A percentile compares a stretch with the other conserved stretches of the same genome.
Evolutionary conservation across 2,888 invertebrate species (phyloP).

Genomic region (Petrolisthes cinctipes): DNA sequence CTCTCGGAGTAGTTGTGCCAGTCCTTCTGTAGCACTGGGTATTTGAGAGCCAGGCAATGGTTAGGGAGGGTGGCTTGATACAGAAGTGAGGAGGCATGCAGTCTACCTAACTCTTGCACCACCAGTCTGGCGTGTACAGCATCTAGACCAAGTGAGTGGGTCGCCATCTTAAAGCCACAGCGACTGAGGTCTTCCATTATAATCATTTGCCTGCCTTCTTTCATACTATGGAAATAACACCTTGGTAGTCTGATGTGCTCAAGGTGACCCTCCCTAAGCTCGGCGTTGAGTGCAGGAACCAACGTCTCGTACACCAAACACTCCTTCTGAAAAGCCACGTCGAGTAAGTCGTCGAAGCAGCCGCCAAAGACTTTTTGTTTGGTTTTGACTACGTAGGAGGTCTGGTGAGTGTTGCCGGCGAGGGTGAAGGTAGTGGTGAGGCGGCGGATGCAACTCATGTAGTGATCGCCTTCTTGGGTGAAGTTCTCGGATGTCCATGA

Average conservation of each 20-base stretch:
- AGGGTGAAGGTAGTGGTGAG: slow-evolving; percentile 16
- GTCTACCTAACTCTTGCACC: slow-evolving; percentile 53
- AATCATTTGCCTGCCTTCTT: slow-evolving; percentile 28
- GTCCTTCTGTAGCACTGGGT: slow-evolving; percentile 1
- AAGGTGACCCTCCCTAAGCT: background rate
- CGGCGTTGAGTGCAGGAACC: slow-evolving; percentile 31
- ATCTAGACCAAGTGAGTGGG: slow-evolving; percentile 10
- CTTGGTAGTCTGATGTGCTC: slow-evolving; percentile 18
- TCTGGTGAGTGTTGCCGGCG: background rate
- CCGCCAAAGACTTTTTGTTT: background rate
- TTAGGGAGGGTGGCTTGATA: slow-evolving; percentile 16
- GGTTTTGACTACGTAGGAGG: slow-evolving; percentile 26
- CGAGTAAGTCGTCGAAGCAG: background rate
- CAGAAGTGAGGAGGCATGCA: slow-evolving; percentile 54
- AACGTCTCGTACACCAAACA: slow-evolving; percentile 28
- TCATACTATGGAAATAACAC: slow-evolving; percentile 21
- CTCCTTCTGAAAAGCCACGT: slow-evolving; percentile 40
- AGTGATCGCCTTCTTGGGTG: slow-evolving; percentile 41
- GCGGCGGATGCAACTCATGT: slow-evolving; percentile 18
- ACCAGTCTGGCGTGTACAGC: slow-evolving; percentile 19
- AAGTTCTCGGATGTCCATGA: slow-evolving; percentile 27
- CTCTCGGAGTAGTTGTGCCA: background rate
- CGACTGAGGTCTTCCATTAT: slow-evolving; percentile 41
- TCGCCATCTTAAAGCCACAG: slow-evolving; percentile 51
- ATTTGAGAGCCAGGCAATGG: slow-evolving; percentile 3